A percentile compares a stretch with the other conserved stretches of the same genome.
phyloP scores from a whole-genome alignment of 2,113 vertebrate genomes.

The Buteo buteo region DNA sequence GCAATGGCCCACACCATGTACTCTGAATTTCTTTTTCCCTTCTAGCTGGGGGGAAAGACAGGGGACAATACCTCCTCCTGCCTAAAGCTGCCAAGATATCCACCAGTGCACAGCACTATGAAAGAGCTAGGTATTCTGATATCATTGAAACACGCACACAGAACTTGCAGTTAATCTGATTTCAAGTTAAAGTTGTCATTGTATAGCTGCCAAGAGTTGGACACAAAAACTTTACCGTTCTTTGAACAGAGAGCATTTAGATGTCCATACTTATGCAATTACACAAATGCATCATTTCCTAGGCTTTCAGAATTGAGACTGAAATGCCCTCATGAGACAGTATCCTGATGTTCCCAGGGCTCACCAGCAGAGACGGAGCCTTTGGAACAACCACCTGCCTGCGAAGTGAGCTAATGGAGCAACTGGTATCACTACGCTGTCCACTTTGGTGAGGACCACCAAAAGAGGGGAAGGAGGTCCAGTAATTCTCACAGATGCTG shows the following conservation, averaged over 20 bases:
- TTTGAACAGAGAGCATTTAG: neutral
- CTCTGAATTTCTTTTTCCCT: neutral
- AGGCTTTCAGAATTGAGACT: neutral
- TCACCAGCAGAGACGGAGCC: neutral
- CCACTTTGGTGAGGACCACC: neutral
- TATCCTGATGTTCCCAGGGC: neutral
- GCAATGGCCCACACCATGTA: neutral
- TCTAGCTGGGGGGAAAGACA: rapidly evolving
- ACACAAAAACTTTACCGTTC: neutral
- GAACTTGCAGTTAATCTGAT: neutral
- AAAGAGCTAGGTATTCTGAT: neutral
- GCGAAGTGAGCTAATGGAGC: neutral
- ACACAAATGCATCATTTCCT: neutral
- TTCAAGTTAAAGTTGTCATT: neutral
- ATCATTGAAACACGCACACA: neutral
- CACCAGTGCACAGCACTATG: neutral
- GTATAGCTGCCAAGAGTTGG: neutral
- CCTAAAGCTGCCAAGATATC: neutral
- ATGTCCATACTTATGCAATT: neutral
- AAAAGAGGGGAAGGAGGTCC: neutral
- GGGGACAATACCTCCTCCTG: neutral
- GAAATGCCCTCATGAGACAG: neutral
- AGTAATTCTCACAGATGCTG: neutral
- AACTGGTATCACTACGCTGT: neutral
- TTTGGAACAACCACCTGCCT: neutral